phyloP scores from a whole-genome alignment of 2,888 invertebrate genomes.

The Drosophila silvestris region DNA sequence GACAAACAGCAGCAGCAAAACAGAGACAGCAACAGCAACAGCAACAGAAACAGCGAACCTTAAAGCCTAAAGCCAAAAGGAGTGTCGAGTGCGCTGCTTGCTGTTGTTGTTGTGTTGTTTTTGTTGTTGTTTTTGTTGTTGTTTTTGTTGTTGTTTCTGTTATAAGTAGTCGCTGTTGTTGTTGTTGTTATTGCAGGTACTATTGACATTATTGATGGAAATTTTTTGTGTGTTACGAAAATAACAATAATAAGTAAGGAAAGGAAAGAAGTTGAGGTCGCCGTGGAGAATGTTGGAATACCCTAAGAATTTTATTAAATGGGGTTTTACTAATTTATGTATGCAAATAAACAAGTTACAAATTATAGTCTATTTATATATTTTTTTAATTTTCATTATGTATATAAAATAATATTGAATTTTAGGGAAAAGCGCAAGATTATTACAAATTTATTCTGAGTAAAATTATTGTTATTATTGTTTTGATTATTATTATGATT shows the following conservation, averaged over 20 bases:
- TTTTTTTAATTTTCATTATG: background rate
- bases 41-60: constrained; percentile 23
- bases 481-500: background rate
- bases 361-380: background rate
- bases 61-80: constrained; percentile 44
- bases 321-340: background rate
- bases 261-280: constrained; percentile 41
- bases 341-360: background rate
- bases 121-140: constrained; percentile 5
- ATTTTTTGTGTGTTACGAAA: constrained; percentile 74
- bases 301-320: constrained; percentile 20
- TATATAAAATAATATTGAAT: background rate
- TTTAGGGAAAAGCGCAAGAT: background rate
- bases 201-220: constrained; percentile 82
- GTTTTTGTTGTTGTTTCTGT: constrained; percentile 40
- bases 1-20: constrained; percentile 23
- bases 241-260: constrained; percentile 37
- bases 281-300: constrained; percentile 3
- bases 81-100: constrained; percentile 57
- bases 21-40: background rate
- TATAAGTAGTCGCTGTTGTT: constrained; percentile 21
- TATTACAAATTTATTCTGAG: background rate
- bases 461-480: background rate
- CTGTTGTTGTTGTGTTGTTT: constrained; percentile 18
- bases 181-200: constrained; percentile 55